Evolutionary conservation across 1,140 invertebrate species (phyloP).

Genomic region (Magallana angulata): DNA sequence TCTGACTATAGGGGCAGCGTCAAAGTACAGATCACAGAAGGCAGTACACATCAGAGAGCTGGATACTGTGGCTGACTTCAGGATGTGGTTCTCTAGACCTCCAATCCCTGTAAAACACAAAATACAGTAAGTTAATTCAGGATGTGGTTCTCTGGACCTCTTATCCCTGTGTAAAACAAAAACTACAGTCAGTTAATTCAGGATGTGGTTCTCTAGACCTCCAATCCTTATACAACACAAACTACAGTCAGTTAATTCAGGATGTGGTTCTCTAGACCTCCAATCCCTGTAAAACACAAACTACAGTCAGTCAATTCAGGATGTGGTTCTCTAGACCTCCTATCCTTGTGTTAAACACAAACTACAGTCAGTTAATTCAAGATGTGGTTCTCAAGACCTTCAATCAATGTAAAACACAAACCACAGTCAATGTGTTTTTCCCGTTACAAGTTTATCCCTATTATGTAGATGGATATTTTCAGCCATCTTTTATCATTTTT

Average conservation of each 20-base stretch:
- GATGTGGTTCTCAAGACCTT: conserved; percentile 91
- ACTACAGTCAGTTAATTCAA: conserved; percentile 82
- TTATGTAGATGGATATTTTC: too few relatives aligned
- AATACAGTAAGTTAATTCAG: conserved; percentile 82
- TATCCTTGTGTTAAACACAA: conserved; percentile 83
- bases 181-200: conserved; percentile 82
- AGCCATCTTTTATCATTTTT: too few relatives aligned
- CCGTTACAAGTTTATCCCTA: too few relatives aligned
- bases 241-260: conserved; percentile 82
- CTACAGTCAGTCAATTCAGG: conserved; percentile 82
- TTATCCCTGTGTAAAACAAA: conserved; percentile 84
- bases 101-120: conserved; percentile 85
- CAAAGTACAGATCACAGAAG: conserved; percentile 90
- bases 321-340: conserved; percentile 92
- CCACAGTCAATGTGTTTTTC: too few relatives aligned
- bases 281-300: conserved; percentile 84
- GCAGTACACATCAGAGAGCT: conserved; percentile 90
- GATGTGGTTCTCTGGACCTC: conserved; percentile 91
- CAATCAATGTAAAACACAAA: conserved; percentile 84
- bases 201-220: conserved; percentile 90
- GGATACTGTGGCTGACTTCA: conserved; percentile 96
- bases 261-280: conserved; percentile 91
- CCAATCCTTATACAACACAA: conserved; percentile 85
- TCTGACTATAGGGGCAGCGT: conserved; percentile 92
- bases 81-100: conserved; percentile 90